Base-by-base conservation (phyloP, 2,797 vertebrate genomes). In the Alcedo atthis region DNA sequence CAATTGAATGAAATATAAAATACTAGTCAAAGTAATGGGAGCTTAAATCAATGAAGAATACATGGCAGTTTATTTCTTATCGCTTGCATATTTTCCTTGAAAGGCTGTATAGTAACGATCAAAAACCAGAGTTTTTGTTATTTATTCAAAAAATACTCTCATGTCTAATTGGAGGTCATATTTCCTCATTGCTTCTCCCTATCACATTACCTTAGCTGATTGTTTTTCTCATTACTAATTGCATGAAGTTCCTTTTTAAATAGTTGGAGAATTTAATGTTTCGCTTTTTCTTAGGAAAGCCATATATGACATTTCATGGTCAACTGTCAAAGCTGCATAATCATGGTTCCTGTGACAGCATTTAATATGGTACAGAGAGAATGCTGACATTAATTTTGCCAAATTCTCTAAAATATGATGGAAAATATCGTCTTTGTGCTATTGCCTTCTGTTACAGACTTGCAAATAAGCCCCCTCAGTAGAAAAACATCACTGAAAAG, bases 141-240 rank as follows among this genome's bases (percentile, higher is more conserved):
- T 89, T 83, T 91, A 87, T 89, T 68, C 48, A 79, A 77, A n/a
- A 95, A 77, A 70, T 35, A 58, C 35, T 69, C 69, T 19, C 12
- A n/a, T 82, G 61, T 80, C 45, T 92, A 82, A 77, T 92, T 92
- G 80, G 77, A 87, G 73, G 73, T 54, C 37, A 87, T 48, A 67
- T 85, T 89, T 87, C 73, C 64, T 85, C 74, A 63, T 32, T 82
- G 24, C 16, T 53, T 94, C 53, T 74, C 61, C 28, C 21, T 76
- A 66, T 74, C 40, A 51, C 59, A 63, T 92, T 49, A 66, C 42
- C 53, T 81, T 87, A 87, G 49, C 66, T 85, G 57, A 90, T 77
- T 90, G 43, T 92, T 93, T 85, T 89, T 63, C 62, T 81, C 62
- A 42, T 83, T 80, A 57, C 45, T 81, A 89, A 78, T 83, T 83